Evolutionary conservation across 2,113 vertebrate species (phyloP), one percentile per base, ranked within the genome.

Genomic region (Heterotilapia buettikoferi): DNA sequence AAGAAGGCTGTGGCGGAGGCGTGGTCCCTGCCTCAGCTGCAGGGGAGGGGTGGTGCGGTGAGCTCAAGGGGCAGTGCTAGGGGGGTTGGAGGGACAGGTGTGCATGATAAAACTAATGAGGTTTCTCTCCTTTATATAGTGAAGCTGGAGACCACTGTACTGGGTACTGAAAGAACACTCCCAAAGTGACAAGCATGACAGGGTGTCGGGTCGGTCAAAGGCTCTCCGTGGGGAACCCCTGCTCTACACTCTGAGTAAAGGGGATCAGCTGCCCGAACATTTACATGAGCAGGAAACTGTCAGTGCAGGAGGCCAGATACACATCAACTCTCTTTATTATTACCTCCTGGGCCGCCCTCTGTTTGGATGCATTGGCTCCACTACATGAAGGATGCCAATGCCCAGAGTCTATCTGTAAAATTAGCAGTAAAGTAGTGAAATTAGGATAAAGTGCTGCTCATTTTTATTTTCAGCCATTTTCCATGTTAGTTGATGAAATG

Each of bases 281-380:
- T 26, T 8, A 57, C 54, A 29, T 57, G 24, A 57, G 54, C 24
- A 57, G 54, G 12, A 57, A 57, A 0, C 24, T 57, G 0, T 57
- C 54, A 57, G 54, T 7, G 54, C 6, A 57, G 54, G 54, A 2
- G 4, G 54, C 3, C 54, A 57, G 54, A 57, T 26, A 56, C 54
- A 56, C 54, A 57, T 29, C 54, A 0, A 2, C 24, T 26, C 24
- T 57, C 24, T 57, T 57, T 57, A 57, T 57, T 3, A 26, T 0
- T 29, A 29, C 54, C 54, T 57, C 24, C 24, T 26, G 54, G 54
- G 54, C 24, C 12, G 12, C 54, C 54, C 54, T 57, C 4, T 57
- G 13, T 57, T 16, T 0, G 0, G 56, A 57, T 57, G 24, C 56
- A 57, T 0, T 57, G 4, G 24, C 24, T 57, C 56, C 56, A 16